Evolutionary conservation across 2,888 invertebrate genomes (phyloP), one percentile per base, ranked within the genome.

Genomic region (Adelphocoris suturalis): DNA sequence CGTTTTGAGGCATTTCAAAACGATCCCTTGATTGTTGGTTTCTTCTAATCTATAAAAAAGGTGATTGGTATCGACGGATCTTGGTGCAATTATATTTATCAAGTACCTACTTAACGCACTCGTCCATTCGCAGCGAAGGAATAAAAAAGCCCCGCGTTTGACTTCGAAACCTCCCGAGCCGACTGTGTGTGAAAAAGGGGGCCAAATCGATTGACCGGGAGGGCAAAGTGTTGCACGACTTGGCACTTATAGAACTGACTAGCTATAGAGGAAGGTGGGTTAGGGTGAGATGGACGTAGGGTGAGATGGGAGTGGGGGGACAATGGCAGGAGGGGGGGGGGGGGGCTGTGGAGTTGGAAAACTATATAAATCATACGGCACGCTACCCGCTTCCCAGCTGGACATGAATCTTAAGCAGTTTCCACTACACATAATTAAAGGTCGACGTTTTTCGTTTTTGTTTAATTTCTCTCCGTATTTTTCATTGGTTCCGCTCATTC

Each of bases 241-340:
- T 86, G 75, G 86, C 86, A 86, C 86, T 61, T 86, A 86, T 86
- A 82, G 82, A 82, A 47, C 46, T 47, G 52, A 28, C 52, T 16
- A 14, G 9, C 12, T 2, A 52, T 3, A 13, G 52, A 27, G 48
- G 52, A n/a, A 37, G 37, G 37, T 7, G 37, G 37, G 3, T 7
- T n/a, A n/a, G 7, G 76, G 27, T 14, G 76, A 76, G 23, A 3
- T 3, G 23, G 14, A 76, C 2, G 57, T 4, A 9, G 19, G 19
- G 55, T 55, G 55, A 55, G 57, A n/a, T 2, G 37, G 37, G 37
- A 7, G n/a, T n/a, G n/a, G 3, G 37, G 46, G 16, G 76, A 28
- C 76, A 14, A 14, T 13, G 19, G 57, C n/a, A 9, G 19, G 57
- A n/a, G 37, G 37, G 37, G 37, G 37, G 37, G 37, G 37, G 3